Base-by-base conservation (phyloP, 2,888 invertebrate genomes). In the Cataglyphis cursor region DNA sequence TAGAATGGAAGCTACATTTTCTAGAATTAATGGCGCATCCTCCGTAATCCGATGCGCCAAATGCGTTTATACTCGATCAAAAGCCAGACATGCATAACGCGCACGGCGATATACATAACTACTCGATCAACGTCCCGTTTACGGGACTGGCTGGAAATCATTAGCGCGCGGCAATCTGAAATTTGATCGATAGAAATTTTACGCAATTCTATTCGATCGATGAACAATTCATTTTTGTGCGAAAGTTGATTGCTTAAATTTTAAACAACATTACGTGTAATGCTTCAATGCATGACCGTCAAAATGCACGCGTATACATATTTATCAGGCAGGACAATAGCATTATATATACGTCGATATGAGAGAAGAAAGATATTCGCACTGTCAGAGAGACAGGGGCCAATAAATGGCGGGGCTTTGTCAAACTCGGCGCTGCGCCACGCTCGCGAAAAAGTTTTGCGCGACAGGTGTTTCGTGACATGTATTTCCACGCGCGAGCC, bases 351-450 rank as follows among this genome's bases (percentile, higher is more conserved):
- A 44, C 21, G 31, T 68, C 78, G 70, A 80, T 80, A 35, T 61
- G 73, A 82, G 74, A 81, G 89, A 28, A 80, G 62, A 83, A 83
- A 87, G 68, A 78, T 85, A 83, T 82, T 81, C 78, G 85, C 81
- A 68, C 66, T 82, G 84, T 80, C 82, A 83, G 51, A 83, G n/a
- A n/a, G 88, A 80, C 88, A 81, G 35, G 35, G 81, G 78, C 83
- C 86, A 75, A 88, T 83, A 85, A 78, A 88, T 88, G 83, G 88
- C 57, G 44, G 57, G 59, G 59, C 78, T 80, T 80, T 70, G 78
- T 80, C 78, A 70, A 41, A 12, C 21, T 31, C 78, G 57, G 41
- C 59, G 59, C 35, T 44, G 31, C 24, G 78, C 72, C 78, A 80
- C 61, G 44, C 57, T 48, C 35, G 72, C 57, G 78, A 80, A 80